Conservation (phyloP, 1,140 invertebrate genomes). For the Drosophila trapezifrons region DNA sequence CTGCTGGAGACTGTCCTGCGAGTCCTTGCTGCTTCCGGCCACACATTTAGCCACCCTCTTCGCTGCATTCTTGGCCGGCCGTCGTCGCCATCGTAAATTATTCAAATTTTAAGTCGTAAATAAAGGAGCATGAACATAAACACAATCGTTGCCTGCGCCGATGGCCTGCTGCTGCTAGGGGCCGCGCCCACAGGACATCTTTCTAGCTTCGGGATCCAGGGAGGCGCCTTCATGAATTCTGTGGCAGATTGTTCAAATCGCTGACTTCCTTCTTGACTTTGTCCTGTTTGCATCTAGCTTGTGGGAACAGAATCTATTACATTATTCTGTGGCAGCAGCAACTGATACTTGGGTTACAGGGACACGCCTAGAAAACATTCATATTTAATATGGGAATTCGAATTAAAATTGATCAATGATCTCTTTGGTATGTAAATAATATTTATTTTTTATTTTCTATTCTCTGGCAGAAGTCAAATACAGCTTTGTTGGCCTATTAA, state of each 20-base stretch:
- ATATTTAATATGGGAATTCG: background rate
- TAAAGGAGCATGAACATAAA: constrained; percentile 77
- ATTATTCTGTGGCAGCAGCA: constrained; percentile 29
- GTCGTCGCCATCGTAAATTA: constrained; percentile 68
- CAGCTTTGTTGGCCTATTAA: no score
- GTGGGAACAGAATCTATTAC: constrained; percentile 23
- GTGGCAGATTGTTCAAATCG: constrained; percentile 48
- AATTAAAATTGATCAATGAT: no score
- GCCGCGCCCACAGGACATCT: constrained; percentile 44
- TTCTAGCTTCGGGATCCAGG: constrained; percentile 14
- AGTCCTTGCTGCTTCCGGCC: constrained; percentile 14
- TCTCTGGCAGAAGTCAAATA: no score
- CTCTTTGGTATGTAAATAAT: no score
- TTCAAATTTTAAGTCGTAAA: constrained; percentile 80
- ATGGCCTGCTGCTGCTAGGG: constrained; percentile 46
- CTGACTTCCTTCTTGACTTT: constrained; percentile 4
- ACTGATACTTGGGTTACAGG: constrained; percentile 8
- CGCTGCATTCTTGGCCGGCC: constrained; percentile 42
- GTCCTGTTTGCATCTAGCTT: constrained; percentile 8
- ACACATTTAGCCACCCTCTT: constrained; percentile 6
- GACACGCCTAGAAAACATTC: constrained; percentile 3
- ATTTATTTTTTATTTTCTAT: no score
- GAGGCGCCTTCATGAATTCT: constrained; percentile 9
- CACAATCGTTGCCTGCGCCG: constrained; percentile 37
- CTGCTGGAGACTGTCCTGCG: background rate